A percentile compares a stretch with the other conserved stretches of the same genome.
These are phyloP conservation scores for Conus ventricosus DNA, from an alignment of 1,140 invertebrate genomes.

Conservation along the genomic window DNA sequence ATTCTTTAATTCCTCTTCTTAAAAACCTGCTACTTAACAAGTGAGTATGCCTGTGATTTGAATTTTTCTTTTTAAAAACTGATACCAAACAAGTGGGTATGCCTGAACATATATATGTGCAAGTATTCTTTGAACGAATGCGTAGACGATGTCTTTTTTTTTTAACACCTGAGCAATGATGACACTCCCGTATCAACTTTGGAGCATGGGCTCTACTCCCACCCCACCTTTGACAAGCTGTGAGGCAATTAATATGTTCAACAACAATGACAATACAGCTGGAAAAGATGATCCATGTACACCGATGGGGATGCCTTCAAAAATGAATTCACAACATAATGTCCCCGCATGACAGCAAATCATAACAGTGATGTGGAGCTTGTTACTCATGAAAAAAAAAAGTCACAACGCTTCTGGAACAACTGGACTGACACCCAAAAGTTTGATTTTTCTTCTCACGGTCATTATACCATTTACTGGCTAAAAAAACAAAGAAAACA, in stretches of 20 bases:
- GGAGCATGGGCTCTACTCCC: not conserved
- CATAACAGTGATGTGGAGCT: not conserved
- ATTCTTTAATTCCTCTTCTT: too few species aligned
- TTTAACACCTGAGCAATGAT: too few species aligned
- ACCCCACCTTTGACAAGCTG: not conserved
- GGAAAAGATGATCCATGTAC: not conserved
- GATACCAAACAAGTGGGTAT: too few species aligned
- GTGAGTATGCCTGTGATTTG: too few species aligned
- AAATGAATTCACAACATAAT: conserved; percentile 1
- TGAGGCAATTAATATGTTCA: not conserved
- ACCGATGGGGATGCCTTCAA: not conserved
- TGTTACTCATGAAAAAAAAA: not conserved
- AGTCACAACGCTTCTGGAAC: not conserved
- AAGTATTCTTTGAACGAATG: too few species aligned
- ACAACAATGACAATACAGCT: not conserved
- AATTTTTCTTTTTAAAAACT: too few species aligned
- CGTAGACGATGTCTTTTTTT: too few species aligned
- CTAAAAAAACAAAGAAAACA: not conserved
- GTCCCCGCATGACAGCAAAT: not conserved
- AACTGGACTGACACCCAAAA: not conserved
- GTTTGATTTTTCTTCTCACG: not conserved
- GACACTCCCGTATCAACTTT: too few species aligned
- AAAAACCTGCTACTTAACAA: too few species aligned
- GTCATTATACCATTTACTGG: not conserved
- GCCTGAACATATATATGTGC: too few species aligned